These are phyloP conservation scores for Clarias laeviceps DNA, from an alignment of 2,797 vertebrate genomes.

Conservation along the genomic window DNA sequence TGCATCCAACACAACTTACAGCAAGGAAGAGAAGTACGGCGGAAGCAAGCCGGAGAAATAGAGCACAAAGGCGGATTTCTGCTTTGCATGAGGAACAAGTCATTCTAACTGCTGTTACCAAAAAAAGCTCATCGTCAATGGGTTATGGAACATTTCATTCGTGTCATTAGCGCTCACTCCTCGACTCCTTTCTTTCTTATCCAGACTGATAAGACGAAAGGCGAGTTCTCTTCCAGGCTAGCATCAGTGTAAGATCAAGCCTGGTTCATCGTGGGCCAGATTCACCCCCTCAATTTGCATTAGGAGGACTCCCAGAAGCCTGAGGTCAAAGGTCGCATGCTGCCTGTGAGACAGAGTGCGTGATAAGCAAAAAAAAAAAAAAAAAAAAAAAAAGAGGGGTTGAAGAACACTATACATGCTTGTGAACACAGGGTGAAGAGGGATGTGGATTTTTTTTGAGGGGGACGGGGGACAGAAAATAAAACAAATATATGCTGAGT, in stretches of 20 bases:
- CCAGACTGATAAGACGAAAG: constrained; percentile 12
- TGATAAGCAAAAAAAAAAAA: not conserved
- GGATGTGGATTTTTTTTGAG: not conserved
- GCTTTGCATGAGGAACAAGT: not conserved
- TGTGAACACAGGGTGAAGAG: constrained; percentile 10
- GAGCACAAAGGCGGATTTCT: not conserved
- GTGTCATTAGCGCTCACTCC: not conserved
- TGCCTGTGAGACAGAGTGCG: not conserved
- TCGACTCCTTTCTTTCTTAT: constrained; percentile 1
- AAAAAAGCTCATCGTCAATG: constrained; percentile 3
- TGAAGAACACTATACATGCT: constrained; percentile 7
- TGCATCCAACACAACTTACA: not conserved
- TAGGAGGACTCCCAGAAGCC: constrained; percentile 18
- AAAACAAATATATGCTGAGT: not conserved
- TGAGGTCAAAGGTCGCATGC: constrained; percentile 19
- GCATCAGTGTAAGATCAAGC: constrained; percentile 1
- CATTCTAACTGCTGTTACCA: not conserved
- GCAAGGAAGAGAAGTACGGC: not conserved
- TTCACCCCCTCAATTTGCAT: constrained; percentile 12
- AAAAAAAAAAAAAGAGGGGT: not conserved
- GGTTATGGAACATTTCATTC: constrained; percentile 15
- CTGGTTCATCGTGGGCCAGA: not conserved
- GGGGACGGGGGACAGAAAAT: not conserved
- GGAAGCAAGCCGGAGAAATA: not conserved
- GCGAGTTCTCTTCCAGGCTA: not conserved